phyloP scores from a whole-genome alignment of 2,113 vertebrate genomes.

The Cavia aperea region DNA sequence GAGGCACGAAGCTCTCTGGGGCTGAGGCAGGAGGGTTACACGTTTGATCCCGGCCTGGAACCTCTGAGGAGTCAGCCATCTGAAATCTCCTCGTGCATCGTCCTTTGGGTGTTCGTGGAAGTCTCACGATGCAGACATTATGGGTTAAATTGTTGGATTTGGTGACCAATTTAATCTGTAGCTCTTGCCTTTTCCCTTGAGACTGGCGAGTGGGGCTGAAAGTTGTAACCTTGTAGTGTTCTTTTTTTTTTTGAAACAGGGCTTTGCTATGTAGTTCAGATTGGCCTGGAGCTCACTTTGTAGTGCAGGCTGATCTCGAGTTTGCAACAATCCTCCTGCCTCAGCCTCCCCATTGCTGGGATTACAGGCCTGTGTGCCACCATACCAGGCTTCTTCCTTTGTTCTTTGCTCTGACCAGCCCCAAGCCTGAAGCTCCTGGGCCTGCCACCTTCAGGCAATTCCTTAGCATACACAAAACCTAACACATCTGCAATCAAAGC shows the following conservation, averaged over 20 bases:
- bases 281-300: too few relatives aligned
- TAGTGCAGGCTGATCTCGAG: too few relatives aligned
- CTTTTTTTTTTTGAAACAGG: too few relatives aligned
- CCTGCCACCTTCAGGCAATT: background rate
- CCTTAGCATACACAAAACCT: background rate
- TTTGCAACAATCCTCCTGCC: too few relatives aligned
- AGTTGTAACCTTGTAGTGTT: background rate
- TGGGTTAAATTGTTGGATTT: background rate
- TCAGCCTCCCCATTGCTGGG: too few relatives aligned
- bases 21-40: background rate
- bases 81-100: background rate
- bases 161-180: background rate
- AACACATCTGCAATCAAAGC: background rate
- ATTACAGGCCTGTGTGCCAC: too few relatives aligned
- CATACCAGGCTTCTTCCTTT: background rate
- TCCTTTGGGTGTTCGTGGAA: background rate
- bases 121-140: background rate
- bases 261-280: too few relatives aligned
- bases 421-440: background rate
- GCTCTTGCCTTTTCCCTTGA: background rate
- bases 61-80: background rate
- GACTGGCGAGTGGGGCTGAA: background rate
- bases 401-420: background rate
- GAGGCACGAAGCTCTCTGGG: background rate
- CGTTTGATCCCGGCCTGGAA: background rate